Conservation (phyloP, 1,140 invertebrate genomes). For the Sesamia nonagrioides region DNA sequence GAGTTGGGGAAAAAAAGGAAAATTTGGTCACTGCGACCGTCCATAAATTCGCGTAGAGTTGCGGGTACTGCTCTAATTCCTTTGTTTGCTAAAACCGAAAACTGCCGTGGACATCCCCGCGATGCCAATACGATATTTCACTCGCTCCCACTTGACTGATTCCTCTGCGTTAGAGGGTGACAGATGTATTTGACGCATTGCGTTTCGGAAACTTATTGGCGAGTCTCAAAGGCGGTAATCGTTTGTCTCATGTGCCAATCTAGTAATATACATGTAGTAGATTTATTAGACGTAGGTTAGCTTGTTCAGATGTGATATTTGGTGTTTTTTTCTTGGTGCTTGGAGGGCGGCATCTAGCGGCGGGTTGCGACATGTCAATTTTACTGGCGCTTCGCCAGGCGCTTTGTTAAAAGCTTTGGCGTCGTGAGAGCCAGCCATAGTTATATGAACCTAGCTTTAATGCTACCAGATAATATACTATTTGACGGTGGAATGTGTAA, state of each 20-base stretch:
- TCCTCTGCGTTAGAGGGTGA: constrained; percentile 71
- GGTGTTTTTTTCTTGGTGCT: constrained; percentile 50
- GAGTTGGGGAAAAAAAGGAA: constrained; percentile 63
- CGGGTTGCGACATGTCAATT: constrained; percentile 61
- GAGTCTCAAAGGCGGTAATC: constrained; percentile 64
- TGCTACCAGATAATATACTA: constrained; percentile 48
- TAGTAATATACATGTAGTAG: constrained; percentile 54
- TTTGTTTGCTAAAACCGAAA: constrained; percentile 81
- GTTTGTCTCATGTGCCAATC: constrained; percentile 59
- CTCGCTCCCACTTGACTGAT: constrained; percentile 75
- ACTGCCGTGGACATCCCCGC: constrained; percentile 63
- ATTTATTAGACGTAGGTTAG: constrained; percentile 58
- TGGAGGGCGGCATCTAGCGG: constrained; percentile 60
- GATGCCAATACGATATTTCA: constrained; percentile 71
- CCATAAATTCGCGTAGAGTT: constrained; percentile 71
- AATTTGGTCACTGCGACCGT: constrained; percentile 71
- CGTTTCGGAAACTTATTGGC: constrained; percentile 60
- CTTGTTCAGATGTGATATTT: constrained; percentile 55
- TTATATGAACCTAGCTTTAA: constrained; percentile 62
- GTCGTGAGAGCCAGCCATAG: constrained; percentile 70
- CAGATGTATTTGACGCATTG: constrained; percentile 61
- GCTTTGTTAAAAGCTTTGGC: constrained; percentile 78
- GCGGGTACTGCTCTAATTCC: constrained; percentile 75
- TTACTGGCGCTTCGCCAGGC: constrained; percentile 73
- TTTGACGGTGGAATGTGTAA: constrained; percentile 33